Evolutionary conservation across 2,888 invertebrate genomes (phyloP).

Genomic region (Himalopsyche kuldschensis): DNA sequence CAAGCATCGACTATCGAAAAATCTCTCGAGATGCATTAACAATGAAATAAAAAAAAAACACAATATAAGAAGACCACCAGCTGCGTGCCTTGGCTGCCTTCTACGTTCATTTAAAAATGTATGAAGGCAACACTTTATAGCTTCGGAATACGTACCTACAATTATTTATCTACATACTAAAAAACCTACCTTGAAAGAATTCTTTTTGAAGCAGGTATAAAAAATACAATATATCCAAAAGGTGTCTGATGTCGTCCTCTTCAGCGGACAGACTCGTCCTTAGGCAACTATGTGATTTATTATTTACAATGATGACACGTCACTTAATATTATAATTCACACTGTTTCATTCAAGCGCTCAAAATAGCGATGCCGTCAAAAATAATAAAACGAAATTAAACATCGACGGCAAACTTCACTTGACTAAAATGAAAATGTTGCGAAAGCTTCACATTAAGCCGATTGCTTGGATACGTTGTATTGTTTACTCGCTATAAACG

Average conservation of each 20-base stretch:
- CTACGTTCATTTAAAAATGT: not conserved
- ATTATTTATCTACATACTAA: constrained; percentile 3
- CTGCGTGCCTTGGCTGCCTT: not conserved
- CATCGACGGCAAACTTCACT: not conserved
- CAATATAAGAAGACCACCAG: not conserved
- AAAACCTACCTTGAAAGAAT: constrained; percentile 21
- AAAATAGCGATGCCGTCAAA: not conserved
- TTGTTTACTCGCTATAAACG: not conserved
- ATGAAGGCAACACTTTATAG: not conserved
- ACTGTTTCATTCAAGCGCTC: not conserved
- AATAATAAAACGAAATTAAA: not conserved
- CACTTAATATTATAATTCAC: not conserved
- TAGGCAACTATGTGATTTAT: not conserved
- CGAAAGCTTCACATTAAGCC: not conserved
- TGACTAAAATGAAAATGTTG: not conserved
- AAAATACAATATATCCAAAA: not conserved
- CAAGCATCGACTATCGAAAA: not conserved
- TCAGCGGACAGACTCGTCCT: not conserved
- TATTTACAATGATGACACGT: not conserved
- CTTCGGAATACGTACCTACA: not conserved
- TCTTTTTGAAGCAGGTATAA: constrained; percentile 17
- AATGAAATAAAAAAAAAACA: not conserved
- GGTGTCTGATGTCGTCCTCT: not conserved
- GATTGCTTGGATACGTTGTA: not conserved
- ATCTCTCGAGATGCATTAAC: not conserved